Percentiles rank a stretch among this genome's conserved stretches.
phyloP scores from a whole-genome alignment of 2,797 vertebrate species.

The Schizopygopsis malacanthus region DNA sequence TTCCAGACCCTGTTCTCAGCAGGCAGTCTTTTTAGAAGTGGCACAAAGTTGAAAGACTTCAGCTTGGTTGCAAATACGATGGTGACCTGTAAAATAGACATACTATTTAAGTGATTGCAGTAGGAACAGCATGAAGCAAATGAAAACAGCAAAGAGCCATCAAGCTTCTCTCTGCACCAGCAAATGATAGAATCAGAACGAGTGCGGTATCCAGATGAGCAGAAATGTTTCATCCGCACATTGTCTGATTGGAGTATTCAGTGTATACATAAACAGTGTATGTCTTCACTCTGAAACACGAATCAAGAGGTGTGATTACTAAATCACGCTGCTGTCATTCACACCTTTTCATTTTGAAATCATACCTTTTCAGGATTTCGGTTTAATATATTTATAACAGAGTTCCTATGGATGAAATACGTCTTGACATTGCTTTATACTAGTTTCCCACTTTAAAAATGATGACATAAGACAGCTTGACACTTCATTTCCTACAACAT shows the following conservation, averaged over 20 bases:
- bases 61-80: slow-evolving; percentile 74
- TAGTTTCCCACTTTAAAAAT: neutral
- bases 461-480: neutral
- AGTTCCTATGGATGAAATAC: neutral
- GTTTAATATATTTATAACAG: neutral
- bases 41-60: slow-evolving; percentile 84
- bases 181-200: neutral
- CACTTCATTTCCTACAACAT: neutral
- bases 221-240: neutral
- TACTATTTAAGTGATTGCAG: neutral
- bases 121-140: neutral
- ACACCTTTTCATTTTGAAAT: neutral
- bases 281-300: slow-evolving; percentile 1
- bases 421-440: neutral
- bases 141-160: slow-evolving; percentile 15
- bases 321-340: neutral
- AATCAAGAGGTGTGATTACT: slow-evolving; percentile 18
- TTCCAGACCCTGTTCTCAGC: slow-evolving; percentile 67
- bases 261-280: neutral
- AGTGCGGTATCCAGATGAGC: neutral
- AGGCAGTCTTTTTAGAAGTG: slow-evolving; percentile 82
- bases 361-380: neutral
- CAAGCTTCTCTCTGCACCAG: neutral
- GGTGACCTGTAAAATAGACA: slow-evolving; percentile 72
- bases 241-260: slow-evolving; percentile 31